Evolutionary conservation across 2,797 vertebrate genomes (phyloP), one percentile per base, ranked within the genome.

Genomic region (Loriculus beryllinus): DNA sequence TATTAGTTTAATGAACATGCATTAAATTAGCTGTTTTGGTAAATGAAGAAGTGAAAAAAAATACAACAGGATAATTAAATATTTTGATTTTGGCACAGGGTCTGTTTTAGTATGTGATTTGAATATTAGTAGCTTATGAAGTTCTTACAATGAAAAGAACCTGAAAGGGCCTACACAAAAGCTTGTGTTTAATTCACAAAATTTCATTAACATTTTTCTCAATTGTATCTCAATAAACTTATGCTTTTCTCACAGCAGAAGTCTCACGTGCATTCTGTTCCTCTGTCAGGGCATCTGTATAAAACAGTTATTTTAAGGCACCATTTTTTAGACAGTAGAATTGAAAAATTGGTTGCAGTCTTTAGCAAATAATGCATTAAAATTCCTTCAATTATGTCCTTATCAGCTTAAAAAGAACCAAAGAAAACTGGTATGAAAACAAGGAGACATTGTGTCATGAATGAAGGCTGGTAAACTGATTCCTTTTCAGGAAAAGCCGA

Each of bases 401-500:
- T 96, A 95, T 95, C 85, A 92, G 89, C 94, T 97, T 96, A 79
- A 83, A 96, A 96, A 92, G 80, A 87, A 95, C 79, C 71, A 95
- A 97, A 96, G 92, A 82, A 91, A 95, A 94, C 63, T 92, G 71
- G 57, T 95, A 92, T 8, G 85, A 96, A 96, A 97, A 95, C 88
- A 96, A 96, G 93, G 83, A 97, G 96, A 95, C 91, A 67, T 82
- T 96, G 90, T 95, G 67, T 94, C 89, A 93, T 79, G 92, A 94
- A 96, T 93, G 90, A 95, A 94, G 69, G 67, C 82, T 86, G 42
- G 95, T 96, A 97, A 97, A 97, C 92, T 92, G 92, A 97, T 90
- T 97, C 95, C 96, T 96, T 96, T 96, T 96, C 92, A 97, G 95
- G 92, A 96, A 96, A 97, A 97, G 95, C 96, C 79, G 89, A 96